Percentiles rank a stretch among this genome's conserved stretches.
phyloP scores from a whole-genome alignment of 2,888 invertebrate genomes.

The Nemotelus pantherinus region DNA sequence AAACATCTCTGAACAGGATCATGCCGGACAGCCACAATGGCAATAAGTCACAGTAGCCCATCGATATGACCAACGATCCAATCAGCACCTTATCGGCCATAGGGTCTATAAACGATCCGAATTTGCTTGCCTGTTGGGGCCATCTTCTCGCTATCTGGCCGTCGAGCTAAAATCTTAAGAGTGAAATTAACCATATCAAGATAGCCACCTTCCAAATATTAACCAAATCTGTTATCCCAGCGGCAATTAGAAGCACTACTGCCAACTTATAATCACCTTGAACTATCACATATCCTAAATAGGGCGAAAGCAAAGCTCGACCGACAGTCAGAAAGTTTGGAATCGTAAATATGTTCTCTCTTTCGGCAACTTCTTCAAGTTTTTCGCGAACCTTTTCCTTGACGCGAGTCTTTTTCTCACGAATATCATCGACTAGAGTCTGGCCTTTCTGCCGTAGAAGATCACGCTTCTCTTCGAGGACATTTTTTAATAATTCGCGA shows the following conservation, averaged over 20 bases:
- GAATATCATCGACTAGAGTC: constrained; percentile 74
- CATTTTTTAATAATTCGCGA: constrained; percentile 68
- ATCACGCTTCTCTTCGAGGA: constrained; percentile 71
- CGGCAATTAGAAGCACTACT: constrained; percentile 81
- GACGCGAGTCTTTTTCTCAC: constrained; percentile 76
- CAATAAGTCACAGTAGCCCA: constrained; percentile 86
- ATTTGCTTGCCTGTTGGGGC: constrained; percentile 88
- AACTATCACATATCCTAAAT: constrained; percentile 88
- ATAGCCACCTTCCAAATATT: not conserved
- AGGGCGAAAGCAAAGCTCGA: constrained; percentile 87
- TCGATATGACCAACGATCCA: constrained; percentile 85
- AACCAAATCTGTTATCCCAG: constrained; percentile 92
- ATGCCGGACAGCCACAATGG: constrained; percentile 83
- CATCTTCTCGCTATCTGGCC: constrained; percentile 96
- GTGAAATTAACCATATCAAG: constrained; percentile 38
- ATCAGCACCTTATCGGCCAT: constrained; percentile 96
- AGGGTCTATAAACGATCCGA: constrained; percentile 96
- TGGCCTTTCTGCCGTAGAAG: constrained; percentile 72
- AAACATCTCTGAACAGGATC: constrained; percentile 84
- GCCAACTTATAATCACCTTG: constrained; percentile 83
- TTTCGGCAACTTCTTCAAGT: constrained; percentile 71
- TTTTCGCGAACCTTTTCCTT: constrained; percentile 79
- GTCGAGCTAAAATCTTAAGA: constrained; percentile 75
- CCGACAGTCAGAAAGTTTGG: constrained; percentile 91
- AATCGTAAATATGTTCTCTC: constrained; percentile 91